Evolutionary conservation across 1,140 invertebrate species (phyloP), one percentile per base, ranked within the genome.

Genomic region (Ditylenchus dipsaci): DNA sequence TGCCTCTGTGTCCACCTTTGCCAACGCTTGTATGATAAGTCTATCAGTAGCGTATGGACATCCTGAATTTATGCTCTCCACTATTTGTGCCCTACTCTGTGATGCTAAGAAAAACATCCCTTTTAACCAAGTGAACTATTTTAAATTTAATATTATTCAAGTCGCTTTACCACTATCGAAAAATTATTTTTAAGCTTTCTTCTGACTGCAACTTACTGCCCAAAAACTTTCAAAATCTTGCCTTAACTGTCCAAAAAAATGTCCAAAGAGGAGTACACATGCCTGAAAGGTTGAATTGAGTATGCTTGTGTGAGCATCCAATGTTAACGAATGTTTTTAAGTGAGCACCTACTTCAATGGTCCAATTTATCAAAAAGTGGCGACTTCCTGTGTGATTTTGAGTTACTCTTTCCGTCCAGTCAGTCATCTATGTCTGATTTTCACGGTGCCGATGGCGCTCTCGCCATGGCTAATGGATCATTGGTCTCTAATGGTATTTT

Each of bases 1-100:
- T 45, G 21, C 69, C 3, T 49, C 42, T 60, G 75, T 77, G 7
- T 77, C 74, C 27, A 60, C 26, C n/a, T 33, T 47, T 29, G 77
- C 71, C n/a, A 78, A 66, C 26, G 69, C 76, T 9, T 78, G 76
- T 57, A 65, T 78, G 65, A 47, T 78, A 15, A 70, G 75, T 73
- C 60, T 78, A 21, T 57, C 76, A 19, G 66, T 75, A 11, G 77
- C 76, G n/a, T 60, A 49, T 42, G 77, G 77, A 0, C 49, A 59
- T 30, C 76, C 76, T 19, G 77, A 78, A 57, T 62, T 79, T 9
- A 26, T 79, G 17, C 74, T 79, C 59, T 67, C 78, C 7, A 29
- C 76, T 26, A 45, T 74, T 23, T 29, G 33, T 1, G 53, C 72
- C 8, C 63, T 78, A 8, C 63, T 78, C 9, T 77, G 75, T 30